A percentile compares a stretch with the other conserved stretches of the same genome.
These are phyloP conservation scores for Candidula unifasciata DNA, from an alignment of 2,888 invertebrate species.

Conservation along the genomic window DNA sequence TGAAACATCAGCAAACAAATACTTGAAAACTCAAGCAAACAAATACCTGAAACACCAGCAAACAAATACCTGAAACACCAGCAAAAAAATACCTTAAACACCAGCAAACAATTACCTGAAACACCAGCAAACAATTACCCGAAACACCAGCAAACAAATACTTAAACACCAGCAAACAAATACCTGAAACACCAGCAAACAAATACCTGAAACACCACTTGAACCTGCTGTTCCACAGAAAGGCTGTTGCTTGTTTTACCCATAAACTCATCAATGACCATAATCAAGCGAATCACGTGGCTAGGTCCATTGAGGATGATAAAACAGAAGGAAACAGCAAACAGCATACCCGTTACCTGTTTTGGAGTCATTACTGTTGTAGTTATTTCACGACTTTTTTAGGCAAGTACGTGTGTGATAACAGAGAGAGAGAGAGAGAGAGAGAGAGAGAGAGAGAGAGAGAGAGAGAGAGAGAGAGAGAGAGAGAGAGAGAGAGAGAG, in stretches of 20 bases:
- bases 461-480: no score
- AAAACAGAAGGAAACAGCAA: constrained; percentile 66
- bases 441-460: no score
- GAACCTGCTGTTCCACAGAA: constrained; percentile 11
- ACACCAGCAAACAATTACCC: not conserved
- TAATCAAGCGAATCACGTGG: constrained; percentile 61
- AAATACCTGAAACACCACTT: constrained; percentile 21
- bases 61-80: no score
- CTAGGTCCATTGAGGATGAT: constrained; percentile 65
- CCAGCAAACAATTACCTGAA: no score
- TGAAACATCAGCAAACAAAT: no score
- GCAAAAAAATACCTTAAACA: no score
- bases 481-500: no score
- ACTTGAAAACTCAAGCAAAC: not conserved
- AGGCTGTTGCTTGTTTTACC: not conserved
- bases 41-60: no score
- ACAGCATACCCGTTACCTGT: constrained; percentile 65
- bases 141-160: no score
- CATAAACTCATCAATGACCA: constrained; percentile 44
- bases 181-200: constrained; percentile 12
- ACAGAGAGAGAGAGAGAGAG: not conserved
- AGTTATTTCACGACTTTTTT: no score
- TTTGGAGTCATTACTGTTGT: not conserved
- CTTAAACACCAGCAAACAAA: no score
- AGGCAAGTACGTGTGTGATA: not conserved